Base-by-base conservation (phyloP, 2,888 invertebrate genomes). In the Mesoligia furuncula region DNA sequence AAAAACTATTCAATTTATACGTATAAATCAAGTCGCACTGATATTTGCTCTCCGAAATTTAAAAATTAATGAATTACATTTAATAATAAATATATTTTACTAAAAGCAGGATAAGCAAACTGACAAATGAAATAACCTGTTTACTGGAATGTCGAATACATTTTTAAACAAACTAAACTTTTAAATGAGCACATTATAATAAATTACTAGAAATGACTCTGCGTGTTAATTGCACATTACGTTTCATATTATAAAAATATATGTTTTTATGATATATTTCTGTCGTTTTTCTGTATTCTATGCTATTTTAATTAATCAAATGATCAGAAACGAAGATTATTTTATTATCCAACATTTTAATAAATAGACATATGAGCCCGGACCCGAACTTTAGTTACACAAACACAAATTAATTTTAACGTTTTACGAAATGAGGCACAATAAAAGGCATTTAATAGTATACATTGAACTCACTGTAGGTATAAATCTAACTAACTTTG, bases 321-420 rank as follows among this genome's bases (percentile, higher is more conserved):
- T 57, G n/a, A 57, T 57, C 57, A 1, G n/a, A 57, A 57, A 57
- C 1, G 57, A n/a, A 54, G 11, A n/a, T 57, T 61, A 8, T 31
- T 61, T 61, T 61, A 27, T 17, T 83, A 79, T 76, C 20, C 66
- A 57, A 36, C 27, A 13, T 69, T 77, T 67, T 66, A 75, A 74
- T 70, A 73, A 79, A 77, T 73, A 80, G 75, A 84, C 84, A 74
- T 77, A 78, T 20, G 51, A 24, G 85, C 84, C 82, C 85, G 77
- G 51, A 75, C 84, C 83, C 84, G 82, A 73, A 81, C 84, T 89
- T 90, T 87, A 87, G 77, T 24, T 85, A 89, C 85, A 90, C 87
- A 90, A 91, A 91, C 88, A 85, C 84, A 90, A 91, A 91, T 92
- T 91, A 91, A 92, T 93, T 93, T 92, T 89, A 90, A 89, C 90